These are phyloP conservation scores for Sipha maydis DNA, from an alignment of 2,888 invertebrate species.

Conservation along the genomic window DNA sequence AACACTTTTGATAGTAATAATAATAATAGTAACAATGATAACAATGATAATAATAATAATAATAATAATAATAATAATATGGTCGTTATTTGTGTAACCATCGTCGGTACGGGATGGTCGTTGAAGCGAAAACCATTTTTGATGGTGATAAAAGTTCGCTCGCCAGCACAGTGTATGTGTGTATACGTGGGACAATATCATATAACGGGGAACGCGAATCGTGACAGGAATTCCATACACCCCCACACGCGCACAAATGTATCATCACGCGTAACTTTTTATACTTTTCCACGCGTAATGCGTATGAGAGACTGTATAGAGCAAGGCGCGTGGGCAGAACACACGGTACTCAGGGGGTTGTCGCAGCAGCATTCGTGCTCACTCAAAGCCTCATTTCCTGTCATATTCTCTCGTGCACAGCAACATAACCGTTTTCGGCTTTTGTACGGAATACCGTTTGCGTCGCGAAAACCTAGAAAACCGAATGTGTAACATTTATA, in stretches of 20 bases:
- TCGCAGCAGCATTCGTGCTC: conserved; percentile 10
- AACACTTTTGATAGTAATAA: no score
- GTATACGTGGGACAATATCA: background rate
- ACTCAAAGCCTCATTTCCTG: conserved; percentile 55
- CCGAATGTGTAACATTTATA: background rate
- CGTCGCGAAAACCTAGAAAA: background rate
- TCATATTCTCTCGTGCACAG: background rate
- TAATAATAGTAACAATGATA: no score
- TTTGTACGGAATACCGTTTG: background rate
- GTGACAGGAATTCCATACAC: conserved; percentile 39
- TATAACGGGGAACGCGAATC: background rate
- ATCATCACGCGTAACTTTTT: background rate
- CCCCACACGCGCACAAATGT: background rate
- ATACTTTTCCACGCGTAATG: no score
- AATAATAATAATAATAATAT: background rate
- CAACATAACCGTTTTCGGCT: conserved; percentile 21
- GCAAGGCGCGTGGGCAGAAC: no score
- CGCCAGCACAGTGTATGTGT: background rate
- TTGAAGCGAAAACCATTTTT: conserved; percentile 30
- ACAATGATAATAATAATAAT: no score
- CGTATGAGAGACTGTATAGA: no score
- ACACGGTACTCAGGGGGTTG: background rate
- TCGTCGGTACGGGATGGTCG: background rate
- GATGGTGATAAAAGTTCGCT: conserved; percentile 14
- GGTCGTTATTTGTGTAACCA: background rate